These are phyloP conservation scores for Horisme vitalbata DNA, from an alignment of 2,888 invertebrate genomes.

Conservation along the genomic window DNA sequence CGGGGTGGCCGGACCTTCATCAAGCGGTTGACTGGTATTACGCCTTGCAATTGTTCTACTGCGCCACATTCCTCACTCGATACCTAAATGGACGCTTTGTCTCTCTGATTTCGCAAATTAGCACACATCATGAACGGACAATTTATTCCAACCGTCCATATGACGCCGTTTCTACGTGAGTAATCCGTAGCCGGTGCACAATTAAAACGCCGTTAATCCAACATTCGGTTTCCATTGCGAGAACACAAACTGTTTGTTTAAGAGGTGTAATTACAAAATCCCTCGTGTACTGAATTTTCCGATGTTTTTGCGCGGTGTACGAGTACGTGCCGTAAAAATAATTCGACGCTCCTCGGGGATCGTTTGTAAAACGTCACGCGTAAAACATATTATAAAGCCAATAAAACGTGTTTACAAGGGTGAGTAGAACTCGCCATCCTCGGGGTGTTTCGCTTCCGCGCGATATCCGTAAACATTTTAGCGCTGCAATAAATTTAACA, in stretches of 20 bases:
- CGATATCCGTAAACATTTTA: slow-evolving; percentile 82
- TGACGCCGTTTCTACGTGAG: slow-evolving; percentile 32
- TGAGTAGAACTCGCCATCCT: slow-evolving; percentile 73
- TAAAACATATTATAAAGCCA: slow-evolving; percentile 84
- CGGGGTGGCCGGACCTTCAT: slow-evolving; percentile 68
- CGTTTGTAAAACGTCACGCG: slow-evolving; percentile 83
- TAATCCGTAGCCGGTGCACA: slow-evolving; percentile 35
- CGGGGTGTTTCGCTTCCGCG: slow-evolving; percentile 63
- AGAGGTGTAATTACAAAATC: slow-evolving; percentile 77
- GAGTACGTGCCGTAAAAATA: slow-evolving; percentile 81
- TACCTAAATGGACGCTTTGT: slow-evolving; percentile 66
- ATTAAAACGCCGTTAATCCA: slow-evolving; percentile 49
- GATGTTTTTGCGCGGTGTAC: slow-evolving; percentile 67
- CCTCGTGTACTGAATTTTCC: slow-evolving; percentile 70
- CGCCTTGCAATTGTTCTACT: slow-evolving; percentile 74
- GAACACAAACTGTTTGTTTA: slow-evolving; percentile 67
- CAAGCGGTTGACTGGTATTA: slow-evolving; percentile 82
- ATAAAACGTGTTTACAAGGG: slow-evolving; percentile 83
- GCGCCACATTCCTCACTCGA: slow-evolving; percentile 56
- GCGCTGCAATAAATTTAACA: slow-evolving; percentile 81
- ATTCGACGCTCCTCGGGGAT: slow-evolving; percentile 79
- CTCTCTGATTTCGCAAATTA: slow-evolving; percentile 75
- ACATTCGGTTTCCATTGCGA: slow-evolving; percentile 50
- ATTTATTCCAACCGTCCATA: slow-evolving; percentile 32
- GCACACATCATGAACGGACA: slow-evolving; percentile 52